These are phyloP conservation scores for Drosophila parvula DNA, from an alignment of 1,140 invertebrate genomes.

Conservation along the genomic window DNA sequence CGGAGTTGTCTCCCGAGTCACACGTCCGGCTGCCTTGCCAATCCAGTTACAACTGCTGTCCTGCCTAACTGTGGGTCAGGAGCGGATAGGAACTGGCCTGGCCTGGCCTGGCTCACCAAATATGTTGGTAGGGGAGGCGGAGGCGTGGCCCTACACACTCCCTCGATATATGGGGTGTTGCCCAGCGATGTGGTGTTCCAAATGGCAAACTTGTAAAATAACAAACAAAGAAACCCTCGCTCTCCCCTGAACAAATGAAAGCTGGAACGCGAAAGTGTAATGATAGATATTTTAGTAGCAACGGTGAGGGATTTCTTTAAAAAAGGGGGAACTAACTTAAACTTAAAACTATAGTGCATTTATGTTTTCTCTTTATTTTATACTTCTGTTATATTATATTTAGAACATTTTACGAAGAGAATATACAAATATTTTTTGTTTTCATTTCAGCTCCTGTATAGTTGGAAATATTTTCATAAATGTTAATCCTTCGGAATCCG, in stretches of 20 bases:
- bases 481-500: background rate
- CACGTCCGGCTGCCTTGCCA: constrained; percentile 57
- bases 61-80: constrained; percentile 1
- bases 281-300: constrained; percentile 43
- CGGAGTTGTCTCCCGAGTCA: constrained; percentile 26
- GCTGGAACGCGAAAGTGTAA: constrained; percentile 38
- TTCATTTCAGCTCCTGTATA: background rate
- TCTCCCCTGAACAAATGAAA: constrained; percentile 20
- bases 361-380: background rate
- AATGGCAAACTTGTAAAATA: constrained; percentile 56
- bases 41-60: constrained; percentile 57
- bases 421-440: background rate
- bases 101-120: constrained; percentile 28
- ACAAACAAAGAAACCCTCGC: constrained; percentile 43
- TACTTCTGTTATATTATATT: background rate
- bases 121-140: constrained; percentile 23
- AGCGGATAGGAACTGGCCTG: constrained; percentile 12
- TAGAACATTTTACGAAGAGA: background rate
- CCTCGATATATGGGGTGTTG: constrained; percentile 30
- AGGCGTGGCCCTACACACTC: constrained; percentile 36
- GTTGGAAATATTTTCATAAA: background rate
- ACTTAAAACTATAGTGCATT: background rate
- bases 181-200: constrained; percentile 33
- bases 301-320: constrained; percentile 3
- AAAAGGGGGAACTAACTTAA: background rate